Conservation (phyloP, 64 coral and sea anemone species). For the Stylophora pistillata region DNA sequence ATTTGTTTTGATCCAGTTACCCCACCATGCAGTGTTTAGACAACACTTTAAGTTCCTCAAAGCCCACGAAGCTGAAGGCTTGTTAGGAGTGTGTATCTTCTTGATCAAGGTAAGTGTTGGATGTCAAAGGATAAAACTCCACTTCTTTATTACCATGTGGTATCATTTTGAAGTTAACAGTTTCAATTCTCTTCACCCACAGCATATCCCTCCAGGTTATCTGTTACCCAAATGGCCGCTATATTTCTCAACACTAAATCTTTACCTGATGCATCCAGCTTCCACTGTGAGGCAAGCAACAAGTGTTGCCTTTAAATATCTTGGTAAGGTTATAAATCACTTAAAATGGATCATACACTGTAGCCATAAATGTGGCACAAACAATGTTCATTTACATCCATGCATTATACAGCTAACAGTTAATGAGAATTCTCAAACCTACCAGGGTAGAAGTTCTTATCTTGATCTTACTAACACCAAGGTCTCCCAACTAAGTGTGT, state of each 20-base stretch:
- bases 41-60: slow-evolving; percentile 94
- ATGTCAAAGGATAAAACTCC: neutral
- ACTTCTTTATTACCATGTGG: neutral
- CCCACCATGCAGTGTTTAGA: slow-evolving; percentile 83
- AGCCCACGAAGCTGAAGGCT: slow-evolving; percentile 93
- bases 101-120: slow-evolving; percentile 83
- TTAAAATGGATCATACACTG: neutral
- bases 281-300: slow-evolving; percentile 95
- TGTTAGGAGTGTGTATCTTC: slow-evolving; percentile 92
- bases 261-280: slow-evolving; percentile 98
- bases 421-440: no score
- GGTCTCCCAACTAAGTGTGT: no score
- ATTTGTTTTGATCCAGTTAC: slow-evolving; percentile 44
- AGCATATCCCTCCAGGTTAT: slow-evolving; percentile 89
- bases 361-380: neutral
- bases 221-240: slow-evolving; percentile 90
- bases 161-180: no score
- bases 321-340: slow-evolving; percentile 39
- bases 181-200: neutral
- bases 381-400: no score
- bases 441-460: no score
- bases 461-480: no score
- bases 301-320: slow-evolving; percentile 89
- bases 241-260: slow-evolving; percentile 94
- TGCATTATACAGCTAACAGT: no score